phyloP scores from a whole-genome alignment of 1,140 invertebrate species.

The Pristionchus pacificus region DNA sequence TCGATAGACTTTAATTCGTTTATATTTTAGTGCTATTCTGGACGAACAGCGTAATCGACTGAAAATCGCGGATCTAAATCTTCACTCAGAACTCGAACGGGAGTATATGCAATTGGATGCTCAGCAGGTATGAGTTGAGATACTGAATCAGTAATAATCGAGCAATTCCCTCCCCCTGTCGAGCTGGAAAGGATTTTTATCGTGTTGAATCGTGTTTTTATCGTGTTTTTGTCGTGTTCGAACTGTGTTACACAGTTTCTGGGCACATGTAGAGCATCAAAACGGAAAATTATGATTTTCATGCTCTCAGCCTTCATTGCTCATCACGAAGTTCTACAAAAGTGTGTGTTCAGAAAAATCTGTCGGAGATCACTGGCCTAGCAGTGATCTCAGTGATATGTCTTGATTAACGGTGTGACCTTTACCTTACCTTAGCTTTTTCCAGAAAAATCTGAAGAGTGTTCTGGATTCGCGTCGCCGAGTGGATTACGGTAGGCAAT shows the following conservation, averaged over 20 bases:
- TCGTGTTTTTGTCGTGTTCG: background rate
- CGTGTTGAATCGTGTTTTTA: background rate
- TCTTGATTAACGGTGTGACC: too few relatives aligned
- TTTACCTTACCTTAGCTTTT: too few relatives aligned
- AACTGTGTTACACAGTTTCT: background rate
- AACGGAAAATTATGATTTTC: background rate
- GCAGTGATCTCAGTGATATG: too few relatives aligned
- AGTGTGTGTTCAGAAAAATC: too few relatives aligned
- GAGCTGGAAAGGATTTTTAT: background rate
- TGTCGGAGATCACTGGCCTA: too few relatives aligned
- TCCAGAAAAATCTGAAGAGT: background rate
- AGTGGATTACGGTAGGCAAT: background rate
- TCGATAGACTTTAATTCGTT: background rate
- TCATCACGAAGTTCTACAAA: too few relatives aligned
- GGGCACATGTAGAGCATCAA: background rate
- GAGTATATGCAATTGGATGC: background rate
- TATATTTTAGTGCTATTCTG: background rate
- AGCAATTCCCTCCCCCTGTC: too few relatives aligned
- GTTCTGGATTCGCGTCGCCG: background rate
- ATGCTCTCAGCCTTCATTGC: background rate
- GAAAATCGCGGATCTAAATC: background rate
- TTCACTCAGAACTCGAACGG: background rate
- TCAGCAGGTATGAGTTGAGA: background rate
- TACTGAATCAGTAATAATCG: too few relatives aligned
- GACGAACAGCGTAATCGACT: background rate